Percentiles rank a stretch among this genome's conserved stretches.
These are phyloP conservation scores for Indicator maculatus DNA, from an alignment of 2,113 vertebrate genomes.

Conservation along the genomic window DNA sequence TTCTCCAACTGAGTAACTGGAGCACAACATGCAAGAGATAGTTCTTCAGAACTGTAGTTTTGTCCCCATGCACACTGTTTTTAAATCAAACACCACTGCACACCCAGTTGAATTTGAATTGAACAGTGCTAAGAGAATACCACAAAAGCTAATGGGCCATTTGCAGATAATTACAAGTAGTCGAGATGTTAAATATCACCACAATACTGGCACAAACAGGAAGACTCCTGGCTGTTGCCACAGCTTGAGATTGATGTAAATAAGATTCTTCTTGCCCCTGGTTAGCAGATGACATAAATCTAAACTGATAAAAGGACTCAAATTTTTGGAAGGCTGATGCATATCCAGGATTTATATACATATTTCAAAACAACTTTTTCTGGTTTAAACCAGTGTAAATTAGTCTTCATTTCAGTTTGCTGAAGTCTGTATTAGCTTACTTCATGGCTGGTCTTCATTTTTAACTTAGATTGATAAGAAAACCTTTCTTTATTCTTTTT, in stretches of 20 bases:
- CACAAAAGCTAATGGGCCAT: conserved; percentile 36
- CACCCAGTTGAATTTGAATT: conserved; percentile 44
- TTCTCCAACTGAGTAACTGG: conserved; percentile 44
- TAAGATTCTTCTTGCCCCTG: neutral
- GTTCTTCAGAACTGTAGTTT: neutral
- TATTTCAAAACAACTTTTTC: neutral
- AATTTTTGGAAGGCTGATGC: neutral
- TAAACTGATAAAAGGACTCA: neutral
- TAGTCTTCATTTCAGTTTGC: neutral
- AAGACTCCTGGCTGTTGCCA: neutral
- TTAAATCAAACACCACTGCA: conserved; percentile 45
- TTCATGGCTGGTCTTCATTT: neutral
- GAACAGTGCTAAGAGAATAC: conserved; percentile 37
- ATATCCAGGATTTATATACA: neutral
- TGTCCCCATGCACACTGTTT: neutral
- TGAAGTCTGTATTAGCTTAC: neutral
- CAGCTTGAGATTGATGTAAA: neutral
- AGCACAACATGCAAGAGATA: neutral
- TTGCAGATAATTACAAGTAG: conserved; percentile 29
- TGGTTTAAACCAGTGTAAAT: neutral
- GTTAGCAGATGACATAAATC: neutral
- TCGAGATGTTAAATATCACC: conserved; percentile 2
- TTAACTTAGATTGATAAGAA: neutral
- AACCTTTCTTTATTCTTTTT: neutral
- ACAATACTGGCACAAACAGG: neutral